These are phyloP conservation scores for Suncus etruscus DNA, from an alignment of 2,113 vertebrate genomes.

Conservation along the genomic window DNA sequence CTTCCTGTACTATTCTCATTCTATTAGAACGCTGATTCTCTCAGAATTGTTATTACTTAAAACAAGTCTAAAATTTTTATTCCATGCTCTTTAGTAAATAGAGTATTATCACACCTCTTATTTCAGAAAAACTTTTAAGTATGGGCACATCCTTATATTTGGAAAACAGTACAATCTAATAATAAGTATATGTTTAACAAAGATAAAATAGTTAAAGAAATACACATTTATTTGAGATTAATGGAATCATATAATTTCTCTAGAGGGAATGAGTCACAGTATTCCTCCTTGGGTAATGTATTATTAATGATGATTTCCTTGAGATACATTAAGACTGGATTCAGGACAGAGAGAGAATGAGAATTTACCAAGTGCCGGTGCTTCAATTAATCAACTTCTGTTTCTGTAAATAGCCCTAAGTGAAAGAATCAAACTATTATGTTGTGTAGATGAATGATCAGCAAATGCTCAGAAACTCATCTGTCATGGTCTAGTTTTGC, in stretches of 20 bases:
- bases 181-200: conserved; percentile 56
- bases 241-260: conserved; percentile 75
- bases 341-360: conserved; percentile 75
- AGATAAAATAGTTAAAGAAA: conserved; percentile 67
- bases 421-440: conserved; percentile 87
- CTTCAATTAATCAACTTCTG: conserved; percentile 88
- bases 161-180: neutral
- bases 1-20: neutral
- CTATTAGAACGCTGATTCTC: neutral
- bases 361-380: conserved; percentile 73
- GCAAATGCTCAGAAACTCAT: conserved; percentile 86
- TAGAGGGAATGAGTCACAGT: conserved; percentile 58
- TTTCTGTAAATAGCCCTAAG: conserved; percentile 86
- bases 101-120: neutral
- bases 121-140: conserved; percentile 15
- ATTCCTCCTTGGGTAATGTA: conserved; percentile 71
- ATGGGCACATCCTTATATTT: neutral
- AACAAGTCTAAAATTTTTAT: neutral
- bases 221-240: conserved; percentile 55
- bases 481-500: conserved; percentile 88
- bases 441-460: conserved; percentile 89
- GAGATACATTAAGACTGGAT: conserved; percentile 72
- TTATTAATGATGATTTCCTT: conserved; percentile 84
- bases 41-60: neutral
- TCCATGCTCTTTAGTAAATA: neutral